Percentiles rank a stretch among this genome's conserved stretches.
Conservation (phyloP, 2,797 vertebrate species). For the Danio kyathit region DNA sequence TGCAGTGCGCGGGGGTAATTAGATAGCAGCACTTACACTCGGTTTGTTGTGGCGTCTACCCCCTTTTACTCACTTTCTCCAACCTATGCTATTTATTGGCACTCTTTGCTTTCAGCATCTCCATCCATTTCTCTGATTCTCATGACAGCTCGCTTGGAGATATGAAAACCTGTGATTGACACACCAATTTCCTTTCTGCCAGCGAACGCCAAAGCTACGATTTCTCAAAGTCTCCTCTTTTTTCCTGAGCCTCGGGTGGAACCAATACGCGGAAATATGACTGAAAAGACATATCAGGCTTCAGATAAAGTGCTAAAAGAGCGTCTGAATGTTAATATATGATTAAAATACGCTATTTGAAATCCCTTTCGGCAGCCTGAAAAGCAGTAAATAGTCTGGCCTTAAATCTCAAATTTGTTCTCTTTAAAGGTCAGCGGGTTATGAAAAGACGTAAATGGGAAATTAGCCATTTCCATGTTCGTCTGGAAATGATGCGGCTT, state of each 20-base stretch:
- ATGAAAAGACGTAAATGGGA: constrained; percentile 46
- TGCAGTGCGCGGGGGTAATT: constrained; percentile 62
- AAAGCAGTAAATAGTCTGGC: constrained; percentile 46
- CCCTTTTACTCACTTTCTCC: constrained; percentile 51
- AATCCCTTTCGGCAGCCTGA: constrained; percentile 42
- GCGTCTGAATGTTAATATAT: constrained; percentile 63
- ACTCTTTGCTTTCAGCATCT: constrained; percentile 54
- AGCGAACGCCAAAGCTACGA: constrained; percentile 59
- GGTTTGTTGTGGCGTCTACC: constrained; percentile 55
- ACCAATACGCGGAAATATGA: constrained; percentile 63
- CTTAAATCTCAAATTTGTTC: constrained; percentile 40
- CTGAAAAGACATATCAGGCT: constrained; percentile 63
- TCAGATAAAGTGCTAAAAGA: constrained; percentile 62
- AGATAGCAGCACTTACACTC: constrained; percentile 54
- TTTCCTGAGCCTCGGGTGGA: constrained; percentile 56
- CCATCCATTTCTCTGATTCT: constrained; percentile 59
- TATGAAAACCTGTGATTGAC: constrained; percentile 73
- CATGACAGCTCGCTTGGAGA: constrained; percentile 66
- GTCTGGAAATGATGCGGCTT: constrained; percentile 2
- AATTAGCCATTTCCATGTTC: constrained; percentile 21
- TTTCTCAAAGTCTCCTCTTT: constrained; percentile 67
- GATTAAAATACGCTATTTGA: constrained; percentile 53
- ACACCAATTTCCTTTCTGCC: constrained; percentile 72
- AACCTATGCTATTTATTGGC: constrained; percentile 59
- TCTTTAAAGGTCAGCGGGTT: constrained; percentile 45